A percentile compares a stretch with the other conserved stretches of the same genome.
Evolutionary conservation across 35 echinoderm and acorn worm genomes (phyloP).

Genomic region (Nesometra sesokonis): DNA sequence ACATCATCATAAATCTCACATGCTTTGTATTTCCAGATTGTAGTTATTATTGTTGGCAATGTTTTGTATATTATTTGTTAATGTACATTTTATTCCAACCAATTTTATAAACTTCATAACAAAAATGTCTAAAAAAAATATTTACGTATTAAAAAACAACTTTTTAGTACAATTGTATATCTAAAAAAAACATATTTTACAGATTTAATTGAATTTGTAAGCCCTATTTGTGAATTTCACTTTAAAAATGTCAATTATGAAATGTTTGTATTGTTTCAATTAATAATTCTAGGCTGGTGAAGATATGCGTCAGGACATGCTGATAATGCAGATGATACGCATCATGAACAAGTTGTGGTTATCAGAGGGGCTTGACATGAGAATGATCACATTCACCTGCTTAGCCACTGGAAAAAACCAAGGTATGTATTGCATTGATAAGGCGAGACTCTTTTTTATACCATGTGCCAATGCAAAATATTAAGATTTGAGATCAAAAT

Average conservation of each 20-base stretch:
- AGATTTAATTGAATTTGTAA: not conserved
- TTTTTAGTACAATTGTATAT: not conserved
- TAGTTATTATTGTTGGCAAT: too few species aligned
- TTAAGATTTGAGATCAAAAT: too few species aligned
- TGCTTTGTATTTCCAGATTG: too few species aligned
- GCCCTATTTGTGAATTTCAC: not conserved
- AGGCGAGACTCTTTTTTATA: too few species aligned
- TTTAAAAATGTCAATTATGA: not conserved
- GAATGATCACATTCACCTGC: slow-evolving; percentile 88
- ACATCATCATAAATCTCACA: too few species aligned
- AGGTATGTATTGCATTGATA: slow-evolving; percentile 38
- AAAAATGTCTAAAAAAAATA: too few species aligned
- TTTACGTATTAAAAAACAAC: not conserved
- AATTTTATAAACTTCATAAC: too few species aligned
- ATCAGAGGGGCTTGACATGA: slow-evolving; percentile 76
- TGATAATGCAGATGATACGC: slow-evolving; percentile 98
- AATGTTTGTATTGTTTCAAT: not conserved
- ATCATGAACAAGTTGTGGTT: slow-evolving; percentile 98
- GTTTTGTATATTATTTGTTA: too few species aligned
- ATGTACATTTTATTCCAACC: too few species aligned
- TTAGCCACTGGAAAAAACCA: slow-evolving; percentile 68
- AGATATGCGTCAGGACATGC: slow-evolving; percentile 96
- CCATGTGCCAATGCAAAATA: too few species aligned
- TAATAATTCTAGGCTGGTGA: slow-evolving; percentile 54
- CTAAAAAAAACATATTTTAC: not conserved